These are phyloP conservation scores for Patella pellucida DNA, from an alignment of 2,888 invertebrate genomes.

Conservation along the genomic window DNA sequence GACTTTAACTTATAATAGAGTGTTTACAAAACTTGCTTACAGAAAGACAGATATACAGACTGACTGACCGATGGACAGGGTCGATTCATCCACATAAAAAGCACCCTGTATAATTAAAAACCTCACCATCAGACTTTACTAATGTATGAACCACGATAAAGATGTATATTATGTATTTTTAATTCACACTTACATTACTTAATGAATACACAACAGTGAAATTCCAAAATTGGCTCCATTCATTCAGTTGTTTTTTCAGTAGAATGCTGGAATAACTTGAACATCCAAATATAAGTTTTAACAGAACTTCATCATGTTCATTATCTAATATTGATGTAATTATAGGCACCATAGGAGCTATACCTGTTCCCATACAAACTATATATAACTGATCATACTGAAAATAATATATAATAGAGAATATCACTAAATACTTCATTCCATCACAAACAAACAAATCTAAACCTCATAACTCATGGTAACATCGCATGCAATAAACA, in stretches of 20 bases:
- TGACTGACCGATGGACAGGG: no score
- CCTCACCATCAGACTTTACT: no score
- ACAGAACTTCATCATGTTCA: conserved; percentile 78
- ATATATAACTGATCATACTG: conserved; percentile 63
- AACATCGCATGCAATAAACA: background rate
- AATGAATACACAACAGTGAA: conserved; percentile 79
- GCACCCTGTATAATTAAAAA: no score
- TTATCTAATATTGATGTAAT: conserved; percentile 77
- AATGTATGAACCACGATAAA: no score
- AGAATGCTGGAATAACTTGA: conserved; percentile 75
- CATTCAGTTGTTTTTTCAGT: conserved; percentile 77
- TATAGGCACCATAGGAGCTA: conserved; percentile 80
- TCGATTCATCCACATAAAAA: no score
- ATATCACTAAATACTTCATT: no score
- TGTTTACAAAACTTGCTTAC: no score
- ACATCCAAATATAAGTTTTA: conserved; percentile 79
- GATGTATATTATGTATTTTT: background rate
- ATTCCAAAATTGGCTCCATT: conserved; percentile 80
- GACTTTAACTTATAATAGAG: no score
- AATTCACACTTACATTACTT: conserved; percentile 63
- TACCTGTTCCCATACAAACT: conserved; percentile 82
- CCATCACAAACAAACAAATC: no score
- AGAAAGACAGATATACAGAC: no score
- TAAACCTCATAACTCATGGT: no score
- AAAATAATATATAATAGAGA: conserved; percentile 22